phyloP scores from a whole-genome alignment of 2,113 vertebrate genomes.

The Chaetops frenatus region DNA sequence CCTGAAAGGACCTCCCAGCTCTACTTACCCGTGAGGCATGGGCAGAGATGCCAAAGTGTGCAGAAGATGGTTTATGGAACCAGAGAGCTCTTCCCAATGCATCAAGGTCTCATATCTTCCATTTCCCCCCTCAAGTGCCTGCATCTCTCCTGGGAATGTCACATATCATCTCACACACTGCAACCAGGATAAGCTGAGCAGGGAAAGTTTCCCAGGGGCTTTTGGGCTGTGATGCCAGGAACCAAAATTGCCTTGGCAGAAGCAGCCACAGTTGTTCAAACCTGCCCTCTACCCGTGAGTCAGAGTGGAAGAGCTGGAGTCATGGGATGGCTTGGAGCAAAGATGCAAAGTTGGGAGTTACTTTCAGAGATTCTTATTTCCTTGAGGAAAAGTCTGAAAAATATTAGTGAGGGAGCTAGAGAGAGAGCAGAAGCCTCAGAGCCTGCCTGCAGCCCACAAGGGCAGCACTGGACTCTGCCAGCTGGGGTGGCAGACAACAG shows the following conservation, averaged over 20 bases:
- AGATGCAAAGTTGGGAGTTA: constrained; percentile 16
- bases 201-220: constrained; percentile 1
- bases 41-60: not conserved
- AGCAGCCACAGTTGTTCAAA: not conserved
- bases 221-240: not conserved
- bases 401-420: not conserved
- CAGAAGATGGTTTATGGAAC: not conserved
- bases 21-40: rapidly evolving
- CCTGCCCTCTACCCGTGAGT: constrained; percentile 34
- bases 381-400: not conserved
- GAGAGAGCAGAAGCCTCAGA: not conserved
- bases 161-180: not conserved
- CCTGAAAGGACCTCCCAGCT: not conserved
- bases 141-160: not conserved
- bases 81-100: not conserved
- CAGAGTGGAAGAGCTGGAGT: constrained; percentile 1
- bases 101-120: not conserved
- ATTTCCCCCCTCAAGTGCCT: not conserved
- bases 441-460: not conserved
- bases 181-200: not conserved
- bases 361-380: constrained; percentile 3
- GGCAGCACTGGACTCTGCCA: not conserved
- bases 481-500: not conserved
- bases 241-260: constrained; percentile 17
- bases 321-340: not conserved